Evolutionary conservation across 2,888 invertebrate genomes (phyloP), one percentile per base, ranked within the genome.

Genomic region (Pollenia griseotomentosa): DNA sequence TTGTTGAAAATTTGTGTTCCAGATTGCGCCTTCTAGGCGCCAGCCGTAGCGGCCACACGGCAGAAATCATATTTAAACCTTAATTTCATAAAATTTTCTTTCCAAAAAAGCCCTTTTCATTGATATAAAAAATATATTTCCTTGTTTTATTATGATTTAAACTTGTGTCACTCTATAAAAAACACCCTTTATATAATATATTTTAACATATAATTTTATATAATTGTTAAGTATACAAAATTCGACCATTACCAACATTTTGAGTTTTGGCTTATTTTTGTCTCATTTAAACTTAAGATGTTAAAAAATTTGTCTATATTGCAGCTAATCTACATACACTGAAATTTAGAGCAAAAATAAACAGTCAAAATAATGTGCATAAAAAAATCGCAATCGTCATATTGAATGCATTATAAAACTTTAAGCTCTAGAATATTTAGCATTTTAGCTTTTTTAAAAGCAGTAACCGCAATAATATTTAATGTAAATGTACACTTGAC

Each of bases 301-400:
- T 33, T 33, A 0, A 33, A 6, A 42, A 66, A 42, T 57, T 75
- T 63, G 59, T 63, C 78, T 55, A 46, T 57, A 55, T 42, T 53
- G 16, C 42, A 44, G 23, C n/a, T 16, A 16, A 33, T 42, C 65
- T 19, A 66, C 51, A 44, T 46, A 33, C n/a, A 9, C 40, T 59
- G 12, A 19, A 7, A 33, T 40, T 19, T 59, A 40, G 33, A 59
- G 6, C 12, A 33, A 59, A 59, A 33, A 63, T 12, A 48, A 33
- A 68, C 48, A 70, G 11, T 40, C 16, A 16, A 44, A 63, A 44
- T 10, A 44, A 3, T 12, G 9, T 55, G 23, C 12, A n/a, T n/a
- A 48, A 61, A 57, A 16, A 77, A 71, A 63, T 23, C 23, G 48
- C 63, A 44, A 19, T 63, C 63, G 80, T 80, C 71, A 63, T 80